Percentiles rank a stretch among this genome's conserved stretches.
Conservation (phyloP, 1,140 invertebrate genomes). For the Drosophila melanogaster region DNA sequence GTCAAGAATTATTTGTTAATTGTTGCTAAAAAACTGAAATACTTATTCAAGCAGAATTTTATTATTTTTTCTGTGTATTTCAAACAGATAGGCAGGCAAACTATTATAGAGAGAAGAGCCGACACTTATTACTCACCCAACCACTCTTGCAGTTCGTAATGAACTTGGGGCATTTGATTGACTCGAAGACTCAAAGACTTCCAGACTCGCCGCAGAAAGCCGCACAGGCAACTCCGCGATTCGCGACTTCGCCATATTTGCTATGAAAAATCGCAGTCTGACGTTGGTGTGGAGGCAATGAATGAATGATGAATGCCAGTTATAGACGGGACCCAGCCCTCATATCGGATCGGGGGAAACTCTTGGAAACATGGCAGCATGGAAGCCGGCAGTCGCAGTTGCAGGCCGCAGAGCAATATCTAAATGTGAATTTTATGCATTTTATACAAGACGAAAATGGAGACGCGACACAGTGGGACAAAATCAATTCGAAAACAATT, state of each 20-base stretch:
- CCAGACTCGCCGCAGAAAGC: conserved; percentile 24
- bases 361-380: conserved; percentile 15
- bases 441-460: conserved; percentile 68
- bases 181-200: conserved; percentile 43
- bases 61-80: conserved; percentile 1
- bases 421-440: conserved; percentile 80
- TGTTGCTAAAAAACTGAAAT: no score
- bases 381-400: conserved; percentile 56
- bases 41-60: no score
- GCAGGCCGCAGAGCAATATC: conserved; percentile 50
- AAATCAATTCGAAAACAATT: no score
- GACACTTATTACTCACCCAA: conserved; percentile 77
- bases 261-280: conserved; percentile 59
- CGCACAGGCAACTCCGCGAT: conserved; percentile 30
- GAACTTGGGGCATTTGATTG: conserved; percentile 78
- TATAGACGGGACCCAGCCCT: conserved; percentile 21
- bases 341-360: conserved; percentile 21
- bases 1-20: no score
- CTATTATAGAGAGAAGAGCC: conserved; percentile 55
- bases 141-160: conserved; percentile 73
- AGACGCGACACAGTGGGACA: conserved; percentile 51
- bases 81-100: conserved; percentile 54
- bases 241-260: conserved; percentile 65
- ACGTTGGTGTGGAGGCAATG: conserved; percentile 50
- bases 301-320: conserved; percentile 78